These are phyloP conservation scores for Volucella inflata DNA, from an alignment of 2,888 invertebrate species.

Conservation along the genomic window DNA sequence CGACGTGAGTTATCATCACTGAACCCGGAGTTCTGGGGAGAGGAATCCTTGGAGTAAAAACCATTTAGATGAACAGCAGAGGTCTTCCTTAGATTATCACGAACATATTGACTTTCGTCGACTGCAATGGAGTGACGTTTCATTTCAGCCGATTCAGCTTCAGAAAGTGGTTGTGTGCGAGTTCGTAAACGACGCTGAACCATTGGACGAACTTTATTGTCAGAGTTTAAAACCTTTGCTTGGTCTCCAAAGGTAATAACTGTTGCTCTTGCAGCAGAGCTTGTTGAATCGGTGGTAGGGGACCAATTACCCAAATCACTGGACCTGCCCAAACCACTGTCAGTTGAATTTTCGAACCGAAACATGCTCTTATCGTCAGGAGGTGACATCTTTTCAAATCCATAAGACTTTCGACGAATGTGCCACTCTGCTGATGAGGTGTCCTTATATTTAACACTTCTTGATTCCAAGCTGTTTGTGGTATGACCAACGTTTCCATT, in stretches of 20 bases:
- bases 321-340: conserved; percentile 90
- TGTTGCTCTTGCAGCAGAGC: conserved; percentile 78
- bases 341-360: conserved; percentile 90
- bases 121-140: conserved; percentile 86
- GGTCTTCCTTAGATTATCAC: conserved; percentile 81
- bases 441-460: conserved; percentile 80
- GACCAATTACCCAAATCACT: conserved; percentile 86
- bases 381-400: conserved; percentile 87
- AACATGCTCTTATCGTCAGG: conserved; percentile 81
- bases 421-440: conserved; percentile 87
- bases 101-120: conserved; percentile 85
- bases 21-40: conserved; percentile 58
- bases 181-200: conserved; percentile 75
- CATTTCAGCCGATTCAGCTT: conserved; percentile 75
- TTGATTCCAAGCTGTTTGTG: conserved; percentile 82
- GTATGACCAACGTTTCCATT: conserved; percentile 71
- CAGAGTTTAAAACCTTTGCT: conserved; percentile 15
- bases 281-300: conserved; percentile 79
- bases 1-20: conserved; percentile 77
- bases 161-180: conserved; percentile 66
- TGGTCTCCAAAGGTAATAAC: conserved; percentile 81
- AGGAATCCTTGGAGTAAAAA: conserved; percentile 72
- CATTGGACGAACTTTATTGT: conserved; percentile 58
- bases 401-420: conserved; percentile 90
- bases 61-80: conserved; percentile 82